Evolutionary conservation across 2,113 vertebrate species (phyloP).

Genomic region (Calonectris borealis): DNA sequence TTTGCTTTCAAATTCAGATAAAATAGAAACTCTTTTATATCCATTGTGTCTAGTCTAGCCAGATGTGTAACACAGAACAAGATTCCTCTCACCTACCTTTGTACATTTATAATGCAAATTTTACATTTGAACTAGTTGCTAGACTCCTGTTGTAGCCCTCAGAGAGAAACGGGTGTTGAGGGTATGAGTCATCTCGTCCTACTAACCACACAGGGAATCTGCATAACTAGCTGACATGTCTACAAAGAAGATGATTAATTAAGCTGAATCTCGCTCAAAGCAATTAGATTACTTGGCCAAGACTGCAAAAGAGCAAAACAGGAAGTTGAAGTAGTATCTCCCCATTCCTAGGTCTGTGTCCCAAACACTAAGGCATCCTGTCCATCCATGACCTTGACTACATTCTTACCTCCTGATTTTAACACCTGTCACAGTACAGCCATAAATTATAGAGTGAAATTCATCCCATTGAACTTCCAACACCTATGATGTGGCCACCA

Average conservation of each 20-base stretch:
- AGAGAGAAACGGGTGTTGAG: not conserved
- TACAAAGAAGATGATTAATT: not conserved
- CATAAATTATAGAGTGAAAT: not conserved
- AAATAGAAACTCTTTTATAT: not conserved
- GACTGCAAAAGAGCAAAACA: not conserved
- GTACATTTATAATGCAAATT: not conserved
- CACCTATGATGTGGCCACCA: not conserved
- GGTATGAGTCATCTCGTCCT: not conserved
- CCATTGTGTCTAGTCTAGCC: not conserved
- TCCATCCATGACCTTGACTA: not conserved
- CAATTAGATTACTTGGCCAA: not conserved
- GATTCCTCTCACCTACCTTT: not conserved
- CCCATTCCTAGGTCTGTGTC: not conserved
- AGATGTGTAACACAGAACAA: not conserved
- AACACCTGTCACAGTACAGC: not conserved
- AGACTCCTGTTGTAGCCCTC: not conserved
- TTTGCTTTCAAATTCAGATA: not conserved
- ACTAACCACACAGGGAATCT: not conserved
- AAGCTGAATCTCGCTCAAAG: not conserved
- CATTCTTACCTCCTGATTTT: not conserved
- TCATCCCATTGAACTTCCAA: not conserved
- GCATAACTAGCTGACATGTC: not conserved
- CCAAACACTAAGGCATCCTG: not conserved
- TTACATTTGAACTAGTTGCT: not conserved
- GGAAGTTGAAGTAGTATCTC: not conserved